Percentiles rank a stretch among this genome's conserved stretches.
Evolutionary conservation across 2,888 invertebrate genomes (phyloP).

Genomic region (Amphipoea oculea): DNA sequence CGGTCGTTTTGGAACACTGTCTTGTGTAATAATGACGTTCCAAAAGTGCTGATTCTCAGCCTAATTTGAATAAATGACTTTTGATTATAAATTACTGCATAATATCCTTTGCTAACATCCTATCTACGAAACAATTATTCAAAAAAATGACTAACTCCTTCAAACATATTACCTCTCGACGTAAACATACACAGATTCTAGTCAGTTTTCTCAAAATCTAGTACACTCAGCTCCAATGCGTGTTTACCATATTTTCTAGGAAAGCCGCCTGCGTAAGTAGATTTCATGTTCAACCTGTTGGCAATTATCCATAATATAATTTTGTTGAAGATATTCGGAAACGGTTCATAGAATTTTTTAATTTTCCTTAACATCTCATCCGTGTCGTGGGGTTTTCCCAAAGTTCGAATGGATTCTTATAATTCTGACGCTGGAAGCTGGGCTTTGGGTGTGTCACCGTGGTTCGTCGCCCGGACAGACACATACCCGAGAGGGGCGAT

Average conservation of each 20-base stretch:
- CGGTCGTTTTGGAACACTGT: background rate
- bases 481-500: background rate
- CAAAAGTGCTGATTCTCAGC: no score
- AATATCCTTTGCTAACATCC: background rate
- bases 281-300: constrained; percentile 36
- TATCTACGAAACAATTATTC: background rate
- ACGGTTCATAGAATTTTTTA: constrained; percentile 8
- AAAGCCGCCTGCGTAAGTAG: constrained; percentile 32
- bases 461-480: background rate
- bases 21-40: background rate
- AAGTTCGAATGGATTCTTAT: background rate
- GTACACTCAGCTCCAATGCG: background rate
- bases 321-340: constrained; percentile 3
- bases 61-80: background rate
- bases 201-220: constrained; percentile 30
- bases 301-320: constrained; percentile 38
- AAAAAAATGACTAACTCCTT: constrained; percentile 8
- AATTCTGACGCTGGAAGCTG: background rate
- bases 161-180: background rate
- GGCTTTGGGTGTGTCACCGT: background rate
- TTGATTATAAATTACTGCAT: background rate
- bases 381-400: constrained; percentile 23
- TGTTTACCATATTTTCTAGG: constrained; percentile 40
- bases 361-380: constrained; percentile 9
- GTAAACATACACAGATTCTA: constrained; percentile 22